These are phyloP conservation scores for Turdus rufiventris DNA, from an alignment of 2,113 vertebrate species.

Conservation along the genomic window DNA sequence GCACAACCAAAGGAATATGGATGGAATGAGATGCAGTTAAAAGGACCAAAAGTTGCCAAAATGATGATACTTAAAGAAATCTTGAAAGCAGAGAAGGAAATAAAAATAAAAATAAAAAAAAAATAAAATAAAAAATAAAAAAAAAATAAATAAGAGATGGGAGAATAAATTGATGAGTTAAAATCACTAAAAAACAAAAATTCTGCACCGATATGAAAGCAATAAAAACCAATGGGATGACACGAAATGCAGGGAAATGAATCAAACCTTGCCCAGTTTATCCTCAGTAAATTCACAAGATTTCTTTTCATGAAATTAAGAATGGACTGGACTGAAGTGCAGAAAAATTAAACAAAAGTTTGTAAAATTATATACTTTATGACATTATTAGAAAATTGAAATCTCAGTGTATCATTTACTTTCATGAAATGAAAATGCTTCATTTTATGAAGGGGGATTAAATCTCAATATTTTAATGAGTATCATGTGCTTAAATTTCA, in stretches of 20 bases:
- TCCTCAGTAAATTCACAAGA: neutral
- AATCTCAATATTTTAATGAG: neutral
- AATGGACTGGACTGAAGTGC: neutral
- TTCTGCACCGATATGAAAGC: neutral
- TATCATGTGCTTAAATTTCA: neutral
- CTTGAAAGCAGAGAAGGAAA: neutral
- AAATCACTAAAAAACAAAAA: neutral
- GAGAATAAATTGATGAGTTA: neutral
- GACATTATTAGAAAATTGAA: neutral
- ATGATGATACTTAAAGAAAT: neutral
- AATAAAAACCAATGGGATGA: neutral
- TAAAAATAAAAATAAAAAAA: neutral
- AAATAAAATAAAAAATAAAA: no score
- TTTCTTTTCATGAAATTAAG: neutral
- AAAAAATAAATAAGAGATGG: neutral
- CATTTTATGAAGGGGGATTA: neutral
- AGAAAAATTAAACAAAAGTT: neutral
- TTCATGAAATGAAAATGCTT: neutral
- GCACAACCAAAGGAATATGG: neutral
- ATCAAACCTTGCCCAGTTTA: neutral
- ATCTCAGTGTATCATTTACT: neutral
- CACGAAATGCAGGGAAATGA: neutral
- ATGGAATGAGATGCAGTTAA: neutral
- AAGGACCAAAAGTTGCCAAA: neutral
- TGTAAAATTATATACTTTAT: neutral